A percentile compares a stretch with the other conserved stretches of the same genome.
Conservation (phyloP, 2,113 vertebrate species). For the Ellobius talpinus region DNA sequence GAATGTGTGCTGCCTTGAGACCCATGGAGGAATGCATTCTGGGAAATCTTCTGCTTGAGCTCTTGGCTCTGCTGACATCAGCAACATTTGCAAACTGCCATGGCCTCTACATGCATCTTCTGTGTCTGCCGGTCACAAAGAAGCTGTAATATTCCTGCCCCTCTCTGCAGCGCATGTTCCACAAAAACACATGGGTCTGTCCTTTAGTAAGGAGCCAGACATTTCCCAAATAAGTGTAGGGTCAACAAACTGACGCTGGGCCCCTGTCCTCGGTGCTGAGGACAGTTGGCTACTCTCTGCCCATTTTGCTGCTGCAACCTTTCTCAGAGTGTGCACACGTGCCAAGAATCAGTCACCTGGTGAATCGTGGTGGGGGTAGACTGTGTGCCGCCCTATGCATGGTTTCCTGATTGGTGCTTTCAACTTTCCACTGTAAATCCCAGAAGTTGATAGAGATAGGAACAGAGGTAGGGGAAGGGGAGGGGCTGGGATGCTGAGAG, state of each 20-base stretch:
- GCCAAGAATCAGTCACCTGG: background rate
- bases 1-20: background rate
- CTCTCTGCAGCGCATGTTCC: background rate
- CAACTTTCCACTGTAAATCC: rapidly evolving
- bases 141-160: no score
- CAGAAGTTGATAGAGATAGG: background rate
- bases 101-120: background rate
- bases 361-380: no score
- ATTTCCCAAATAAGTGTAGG: background rate
- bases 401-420: background rate
- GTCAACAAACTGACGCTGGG: rapidly evolving
- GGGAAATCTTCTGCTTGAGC: background rate
- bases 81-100: background rate
- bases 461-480: background rate
- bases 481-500: background rate
- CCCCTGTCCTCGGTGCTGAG: rapidly evolving
- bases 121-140: background rate
- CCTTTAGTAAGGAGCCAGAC: background rate
- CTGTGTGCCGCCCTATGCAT: rapidly evolving
- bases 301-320: background rate
- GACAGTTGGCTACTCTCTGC: background rate
- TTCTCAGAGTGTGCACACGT: background rate
- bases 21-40: background rate
- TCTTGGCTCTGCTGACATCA: background rate
- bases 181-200: no score